Percentiles rank a stretch among this genome's conserved stretches.
phyloP scores from a whole-genome alignment of 2,888 invertebrate species.

The Creontiades dilutus region DNA sequence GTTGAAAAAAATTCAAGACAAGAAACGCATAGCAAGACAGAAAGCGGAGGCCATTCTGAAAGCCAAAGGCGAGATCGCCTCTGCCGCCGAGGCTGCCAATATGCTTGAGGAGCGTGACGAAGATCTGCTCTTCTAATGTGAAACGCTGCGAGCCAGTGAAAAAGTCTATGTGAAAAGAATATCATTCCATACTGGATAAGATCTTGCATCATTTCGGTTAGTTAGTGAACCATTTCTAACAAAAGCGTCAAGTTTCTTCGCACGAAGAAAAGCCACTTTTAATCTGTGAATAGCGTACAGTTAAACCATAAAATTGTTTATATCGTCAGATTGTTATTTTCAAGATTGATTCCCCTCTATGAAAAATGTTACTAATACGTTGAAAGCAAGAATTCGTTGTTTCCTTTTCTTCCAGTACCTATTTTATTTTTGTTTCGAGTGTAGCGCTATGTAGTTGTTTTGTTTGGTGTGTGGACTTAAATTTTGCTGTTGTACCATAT shows the following conservation, averaged over 20 bases:
- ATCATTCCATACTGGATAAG: conserved; percentile 67
- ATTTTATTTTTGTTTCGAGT: not conserved
- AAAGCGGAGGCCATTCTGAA: conserved; percentile 84
- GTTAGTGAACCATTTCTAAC: conserved; percentile 26
- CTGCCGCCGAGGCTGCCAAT: conserved; percentile 81
- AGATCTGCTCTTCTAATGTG: conserved; percentile 90
- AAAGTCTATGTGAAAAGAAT: conserved; percentile 2
- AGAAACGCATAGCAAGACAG: conserved; percentile 91
- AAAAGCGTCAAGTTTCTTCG: not conserved
- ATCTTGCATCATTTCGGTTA: conserved; percentile 53
- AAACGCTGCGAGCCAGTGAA: not conserved
- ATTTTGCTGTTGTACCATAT: not conserved
- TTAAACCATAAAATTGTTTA: conserved; percentile 15
- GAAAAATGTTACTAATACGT: not conserved
- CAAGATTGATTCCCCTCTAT: not conserved
- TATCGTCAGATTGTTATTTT: not conserved
- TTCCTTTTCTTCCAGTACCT: not conserved
- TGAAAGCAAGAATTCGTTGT: not conserved
- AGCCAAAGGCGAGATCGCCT: conserved; percentile 79
- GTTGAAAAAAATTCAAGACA: conserved; percentile 96
- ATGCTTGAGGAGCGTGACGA: conserved; percentile 93
- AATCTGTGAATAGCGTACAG: conserved; percentile 15
- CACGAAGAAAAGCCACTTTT: not conserved
- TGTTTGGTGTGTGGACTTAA: not conserved
- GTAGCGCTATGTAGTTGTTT: not conserved